A percentile compares a stretch with the other conserved stretches of the same genome.
Conservation (phyloP, 92 coral and sea anemone genomes). For the Scolanthus callimorphus region DNA sequence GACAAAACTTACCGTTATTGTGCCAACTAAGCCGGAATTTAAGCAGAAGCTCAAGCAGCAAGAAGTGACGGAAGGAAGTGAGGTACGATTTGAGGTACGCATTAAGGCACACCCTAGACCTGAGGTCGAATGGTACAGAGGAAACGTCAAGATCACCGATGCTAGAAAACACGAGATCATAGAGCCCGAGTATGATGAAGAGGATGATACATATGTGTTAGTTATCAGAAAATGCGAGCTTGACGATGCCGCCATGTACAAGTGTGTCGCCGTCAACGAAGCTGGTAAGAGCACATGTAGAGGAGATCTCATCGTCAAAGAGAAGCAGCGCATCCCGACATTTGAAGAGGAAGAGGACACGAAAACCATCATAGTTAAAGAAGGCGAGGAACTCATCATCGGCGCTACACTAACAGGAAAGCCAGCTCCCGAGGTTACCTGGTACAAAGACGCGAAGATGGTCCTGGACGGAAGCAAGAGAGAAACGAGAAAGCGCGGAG, state of each 20-base stretch:
- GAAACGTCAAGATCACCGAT: slow-evolving; percentile 56
- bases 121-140: slow-evolving; percentile 72
- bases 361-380: slow-evolving; percentile 51
- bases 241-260: slow-evolving; percentile 70
- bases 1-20: slow-evolving; percentile 63
- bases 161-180: slow-evolving; percentile 52
- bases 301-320: slow-evolving; percentile 63
- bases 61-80: slow-evolving; percentile 77
- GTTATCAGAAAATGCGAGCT: slow-evolving; percentile 60
- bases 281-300: slow-evolving; percentile 73
- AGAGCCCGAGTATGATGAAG: slow-evolving; percentile 57
- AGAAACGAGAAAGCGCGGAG: slow-evolving; percentile 55
- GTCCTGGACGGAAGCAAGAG: slow-evolving; percentile 63
- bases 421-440: slow-evolving; percentile 85
- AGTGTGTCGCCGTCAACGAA: slow-evolving; percentile 71
- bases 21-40: slow-evolving; percentile 78
- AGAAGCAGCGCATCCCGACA: slow-evolving; percentile 44
- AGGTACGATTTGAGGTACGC: slow-evolving; percentile 71
- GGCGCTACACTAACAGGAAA: slow-evolving; percentile 69
- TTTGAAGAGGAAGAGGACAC: slow-evolving; percentile 57
- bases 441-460: slow-evolving; percentile 77
- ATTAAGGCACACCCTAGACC: slow-evolving; percentile 75
- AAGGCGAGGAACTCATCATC: slow-evolving; percentile 73
- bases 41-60: slow-evolving; percentile 54
- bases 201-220: slow-evolving; percentile 60